These are phyloP conservation scores for Pardosa pseudoannulata DNA, from an alignment of 2,888 invertebrate genomes.

Conservation along the genomic window DNA sequence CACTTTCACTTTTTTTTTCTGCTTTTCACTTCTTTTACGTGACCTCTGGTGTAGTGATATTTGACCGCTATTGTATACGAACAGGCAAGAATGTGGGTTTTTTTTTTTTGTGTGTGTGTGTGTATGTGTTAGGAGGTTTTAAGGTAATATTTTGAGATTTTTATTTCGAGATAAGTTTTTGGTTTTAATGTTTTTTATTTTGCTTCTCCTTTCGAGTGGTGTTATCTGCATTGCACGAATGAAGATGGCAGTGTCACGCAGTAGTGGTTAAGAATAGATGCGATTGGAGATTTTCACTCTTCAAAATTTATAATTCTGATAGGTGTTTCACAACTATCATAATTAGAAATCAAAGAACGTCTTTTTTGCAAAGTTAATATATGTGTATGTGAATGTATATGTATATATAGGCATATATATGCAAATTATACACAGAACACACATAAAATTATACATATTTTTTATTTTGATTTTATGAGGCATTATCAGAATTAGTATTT, in stretches of 20 bases:
- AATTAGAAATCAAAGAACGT: no score
- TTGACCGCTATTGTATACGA: not conserved
- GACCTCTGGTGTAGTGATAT: constrained; percentile 27
- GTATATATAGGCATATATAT: no score
- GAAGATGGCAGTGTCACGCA: not conserved
- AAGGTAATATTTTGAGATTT: not conserved
- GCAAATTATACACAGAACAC: no score
- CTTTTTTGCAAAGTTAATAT: no score
- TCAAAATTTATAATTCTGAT: no score
- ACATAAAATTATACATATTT: no score
- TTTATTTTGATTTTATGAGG: no score
- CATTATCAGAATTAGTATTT: no score
- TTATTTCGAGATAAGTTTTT: not conserved
- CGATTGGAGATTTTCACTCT: no score
- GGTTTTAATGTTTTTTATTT: not conserved
- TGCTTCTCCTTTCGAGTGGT: not conserved
- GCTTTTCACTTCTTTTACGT: constrained; percentile 47
- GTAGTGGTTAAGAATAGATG: not conserved
- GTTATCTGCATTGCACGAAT: not conserved
- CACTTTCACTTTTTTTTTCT: constrained; percentile 16
- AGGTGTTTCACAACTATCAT: no score
- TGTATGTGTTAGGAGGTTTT: not conserved
- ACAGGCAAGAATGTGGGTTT: not conserved
- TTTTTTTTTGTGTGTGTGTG: no score
- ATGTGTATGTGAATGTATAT: no score